Evolutionary conservation across 2,888 invertebrate species (phyloP).

Genomic region (Philonicus albiceps): DNA sequence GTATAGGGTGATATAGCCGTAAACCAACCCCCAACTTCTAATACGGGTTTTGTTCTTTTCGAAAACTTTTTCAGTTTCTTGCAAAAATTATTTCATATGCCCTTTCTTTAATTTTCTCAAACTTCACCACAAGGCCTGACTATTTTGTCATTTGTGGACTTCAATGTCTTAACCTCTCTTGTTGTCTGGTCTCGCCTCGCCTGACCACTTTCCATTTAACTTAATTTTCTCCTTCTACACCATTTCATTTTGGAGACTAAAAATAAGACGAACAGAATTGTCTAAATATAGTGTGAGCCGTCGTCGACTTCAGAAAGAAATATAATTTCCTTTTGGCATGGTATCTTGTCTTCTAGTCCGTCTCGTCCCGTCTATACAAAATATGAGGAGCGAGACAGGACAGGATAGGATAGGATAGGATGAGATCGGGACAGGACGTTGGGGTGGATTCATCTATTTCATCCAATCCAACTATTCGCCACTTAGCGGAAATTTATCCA

Average conservation of each 20-base stretch:
- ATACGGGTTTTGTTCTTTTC: not conserved
- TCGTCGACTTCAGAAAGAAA: not conserved
- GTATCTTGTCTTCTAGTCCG: not conserved
- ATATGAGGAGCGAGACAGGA: not conserved
- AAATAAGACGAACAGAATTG: not conserved
- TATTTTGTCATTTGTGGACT: not conserved
- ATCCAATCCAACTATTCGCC: not conserved
- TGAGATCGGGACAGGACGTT: not conserved
- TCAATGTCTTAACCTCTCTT: not conserved
- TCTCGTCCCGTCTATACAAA: not conserved
- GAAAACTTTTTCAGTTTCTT: not conserved
- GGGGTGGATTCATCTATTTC: not conserved
- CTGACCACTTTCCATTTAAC: not conserved
- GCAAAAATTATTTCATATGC: not conserved
- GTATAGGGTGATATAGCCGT: not conserved
- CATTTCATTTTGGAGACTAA: not conserved
- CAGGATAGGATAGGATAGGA: not conserved
- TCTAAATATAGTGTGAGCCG: not conserved
- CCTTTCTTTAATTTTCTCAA: not conserved
- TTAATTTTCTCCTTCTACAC: not conserved
- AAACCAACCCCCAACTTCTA: not conserved
- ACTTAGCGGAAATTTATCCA: not conserved
- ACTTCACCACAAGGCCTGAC: not conserved
- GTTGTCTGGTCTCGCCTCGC: not conserved
- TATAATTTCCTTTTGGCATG: not conserved